Evolutionary conservation across 2,797 vertebrate genomes (phyloP), one percentile per base, ranked within the genome.

Genomic region (Astyanax mexicanus): DNA sequence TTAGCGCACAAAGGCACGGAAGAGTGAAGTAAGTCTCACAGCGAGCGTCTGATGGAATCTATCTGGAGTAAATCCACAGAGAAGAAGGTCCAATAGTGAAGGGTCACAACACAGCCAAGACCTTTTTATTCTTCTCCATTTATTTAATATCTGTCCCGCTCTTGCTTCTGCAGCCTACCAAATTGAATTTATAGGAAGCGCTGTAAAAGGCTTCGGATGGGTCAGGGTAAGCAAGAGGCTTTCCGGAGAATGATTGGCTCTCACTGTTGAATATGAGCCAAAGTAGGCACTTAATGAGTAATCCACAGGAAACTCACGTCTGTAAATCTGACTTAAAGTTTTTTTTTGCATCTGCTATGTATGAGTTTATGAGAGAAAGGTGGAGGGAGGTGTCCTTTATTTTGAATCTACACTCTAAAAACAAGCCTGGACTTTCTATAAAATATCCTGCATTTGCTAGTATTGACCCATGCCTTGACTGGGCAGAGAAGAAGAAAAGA

Each of bases 21-120:
- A 21, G 35, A 52, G 47, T 42, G 19, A 54, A 72, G 35, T 69
- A 64, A 72, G 65, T 69, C 61, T 32, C 9, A 38, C 23, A 77
- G 61, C 37, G 37, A 21, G 37, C 25, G 23, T 32, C 40, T 64
- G 70, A 74, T 70, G 60, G 49, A 64, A 57, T 78, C 12, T 64
- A 76, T 83, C 79, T 81, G 42, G 9, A 25, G 37, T 15, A 67
- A 64, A 81, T 68, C 21, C 61, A 27, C 35, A 27, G 23, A 61
- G 55, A 67, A 9, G 21, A 27, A 2, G 1, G 40, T 40, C 21
- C 4, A 10, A 51, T 57, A 17, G 17, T 49, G 35, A n/a, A 47
- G 72, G 71, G 74, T 69, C 77, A 81, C 42, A 79, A 23, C 44
- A 37, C 40, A 42, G 54, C 61, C 2, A 25, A 68, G 64, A 65